Evolutionary conservation across 2,888 invertebrate species (phyloP).

Genomic region (Thereva nobilitata): DNA sequence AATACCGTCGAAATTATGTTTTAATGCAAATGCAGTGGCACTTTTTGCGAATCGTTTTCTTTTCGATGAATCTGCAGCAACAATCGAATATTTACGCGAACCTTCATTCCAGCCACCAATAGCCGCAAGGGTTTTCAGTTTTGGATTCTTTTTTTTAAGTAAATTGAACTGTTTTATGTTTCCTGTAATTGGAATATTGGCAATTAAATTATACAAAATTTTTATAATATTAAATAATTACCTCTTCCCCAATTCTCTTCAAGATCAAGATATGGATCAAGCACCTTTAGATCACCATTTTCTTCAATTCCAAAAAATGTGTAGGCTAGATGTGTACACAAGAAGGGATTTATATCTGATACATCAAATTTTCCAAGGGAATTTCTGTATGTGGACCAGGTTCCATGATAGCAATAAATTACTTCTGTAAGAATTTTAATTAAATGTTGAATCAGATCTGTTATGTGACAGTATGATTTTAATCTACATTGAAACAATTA

Average conservation of each 20-base stretch:
- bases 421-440: slow-evolving; percentile 58
- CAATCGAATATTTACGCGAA: slow-evolving; percentile 59
- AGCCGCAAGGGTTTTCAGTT: slow-evolving; percentile 55
- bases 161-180: slow-evolving; percentile 55
- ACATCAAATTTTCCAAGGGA: slow-evolving; percentile 69
- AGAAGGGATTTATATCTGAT: slow-evolving; percentile 65
- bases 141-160: slow-evolving; percentile 56
- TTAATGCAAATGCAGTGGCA: slow-evolving; percentile 49
- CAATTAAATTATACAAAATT: background rate
- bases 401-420: slow-evolving; percentile 75
- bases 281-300: slow-evolving; percentile 61
- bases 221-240: slow-evolving; percentile 43
- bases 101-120: slow-evolving; percentile 62
- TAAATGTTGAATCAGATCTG: no score
- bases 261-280: slow-evolving; percentile 68
- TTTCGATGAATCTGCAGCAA: slow-evolving; percentile 54
- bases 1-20: slow-evolving; percentile 62
- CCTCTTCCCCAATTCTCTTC: slow-evolving; percentile 65
- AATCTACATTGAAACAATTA: no score
- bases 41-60: slow-evolving; percentile 49
- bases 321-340: slow-evolving; percentile 79
- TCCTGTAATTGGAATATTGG: slow-evolving; percentile 40
- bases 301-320: slow-evolving; percentile 69
- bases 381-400: slow-evolving; percentile 73
- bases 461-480: no score